Base-by-base conservation (phyloP, 1,140 invertebrate genomes). In the Lepidostoma basale region DNA sequence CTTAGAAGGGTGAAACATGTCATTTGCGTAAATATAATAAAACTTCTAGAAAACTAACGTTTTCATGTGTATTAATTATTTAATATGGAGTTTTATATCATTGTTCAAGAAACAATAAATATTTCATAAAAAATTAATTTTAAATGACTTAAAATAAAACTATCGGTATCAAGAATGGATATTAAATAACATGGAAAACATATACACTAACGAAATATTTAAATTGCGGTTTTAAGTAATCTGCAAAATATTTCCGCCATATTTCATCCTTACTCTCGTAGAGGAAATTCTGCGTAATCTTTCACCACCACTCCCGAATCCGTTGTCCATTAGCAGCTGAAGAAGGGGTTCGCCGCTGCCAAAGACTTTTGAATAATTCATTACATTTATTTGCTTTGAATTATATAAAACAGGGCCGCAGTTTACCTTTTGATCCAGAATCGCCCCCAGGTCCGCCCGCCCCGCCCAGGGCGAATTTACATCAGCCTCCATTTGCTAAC, bases 311-410 rank as follows among this genome's bases (percentile, higher is more conserved):
- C 45, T 49, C 45, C 45, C 33, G 22, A 49, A 23, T 23, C 23
- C 45, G 45, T 23, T 49, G 45, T 49, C 45, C 45, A 49, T 49
- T 49, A 49, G 45, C 45, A 23, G 45, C 22, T 36, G 33, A 36
- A 49, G 45, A 49, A n/a, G 23, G 45, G 45, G 45, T 22, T 49
- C 33, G 25, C 45, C n/a, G 20, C 20, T 20, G 8, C 20, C 20
- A 8, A 12, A 23, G 45, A 36, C 23, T 49, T 23, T 23, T 49
- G 45, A 20, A 49, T 49, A 49, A 49, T 49, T 49, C 45, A 49
- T 49, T 25, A 9, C 23, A 25, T 49, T 49, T 49, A 49, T 49
- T 49, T 49, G 45, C 45, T 49, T 49, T 49, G 45, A 49, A 49
- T 49, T 49, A 49, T 49, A 49, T 49, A 49, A 49, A 49, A 49